Conservation (phyloP, 2,113 vertebrate genomes). For the Vulpes lagopus region DNA sequence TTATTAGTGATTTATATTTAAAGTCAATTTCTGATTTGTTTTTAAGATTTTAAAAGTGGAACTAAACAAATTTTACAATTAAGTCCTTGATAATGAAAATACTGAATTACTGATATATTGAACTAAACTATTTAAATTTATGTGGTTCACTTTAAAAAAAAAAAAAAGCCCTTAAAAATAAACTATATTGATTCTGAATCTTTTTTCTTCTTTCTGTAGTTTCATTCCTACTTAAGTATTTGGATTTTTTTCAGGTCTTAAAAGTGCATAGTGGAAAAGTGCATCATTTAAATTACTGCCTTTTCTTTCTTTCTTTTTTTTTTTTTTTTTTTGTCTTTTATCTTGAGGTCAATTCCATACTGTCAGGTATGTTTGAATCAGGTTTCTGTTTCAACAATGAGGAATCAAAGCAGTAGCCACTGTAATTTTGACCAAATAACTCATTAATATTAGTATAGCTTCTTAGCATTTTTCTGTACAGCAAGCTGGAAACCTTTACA, state of each 20-base stretch:
- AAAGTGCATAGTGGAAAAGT: background rate
- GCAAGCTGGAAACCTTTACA: background rate
- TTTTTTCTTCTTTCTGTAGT: slow-evolving; percentile 1
- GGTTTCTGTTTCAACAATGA: slow-evolving; percentile 7
- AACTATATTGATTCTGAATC: background rate
- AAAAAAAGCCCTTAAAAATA: background rate
- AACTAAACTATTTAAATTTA: background rate
- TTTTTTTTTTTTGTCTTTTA: background rate
- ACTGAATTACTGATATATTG: background rate
- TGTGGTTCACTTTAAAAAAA: background rate
- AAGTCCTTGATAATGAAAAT: background rate
- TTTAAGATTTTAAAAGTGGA: slow-evolving; percentile 2
- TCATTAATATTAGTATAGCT: background rate
- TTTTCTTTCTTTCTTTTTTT: background rate
- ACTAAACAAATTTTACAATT: background rate
- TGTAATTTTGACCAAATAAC: background rate
- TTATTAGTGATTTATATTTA: slow-evolving; percentile 28
- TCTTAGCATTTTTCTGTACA: background rate
- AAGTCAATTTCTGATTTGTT: background rate
- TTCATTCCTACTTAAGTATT: slow-evolving; percentile 43
- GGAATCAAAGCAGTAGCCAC: background rate
- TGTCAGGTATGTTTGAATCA: background rate
- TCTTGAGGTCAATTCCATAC: background rate
- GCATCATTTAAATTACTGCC: background rate
- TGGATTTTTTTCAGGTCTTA: slow-evolving; percentile 13